These are phyloP conservation scores for Malachius bipustulatus DNA, from an alignment of 2,888 invertebrate species.

Conservation along the genomic window DNA sequence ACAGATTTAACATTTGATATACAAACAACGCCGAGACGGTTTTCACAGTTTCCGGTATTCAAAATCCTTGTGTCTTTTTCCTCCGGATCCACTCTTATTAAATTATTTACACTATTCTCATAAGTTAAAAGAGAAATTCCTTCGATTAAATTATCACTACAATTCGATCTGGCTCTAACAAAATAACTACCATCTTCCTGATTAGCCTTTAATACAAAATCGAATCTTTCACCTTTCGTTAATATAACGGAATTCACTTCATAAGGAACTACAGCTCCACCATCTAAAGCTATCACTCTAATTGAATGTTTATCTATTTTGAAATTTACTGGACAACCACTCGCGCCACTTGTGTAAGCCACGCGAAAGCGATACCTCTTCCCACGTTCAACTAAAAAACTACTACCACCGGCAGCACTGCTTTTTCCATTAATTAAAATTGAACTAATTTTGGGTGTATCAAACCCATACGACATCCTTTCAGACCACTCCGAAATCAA, in stretches of 20 bases:
- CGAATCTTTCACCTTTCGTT: conserved; percentile 62
- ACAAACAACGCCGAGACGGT: conserved; percentile 43
- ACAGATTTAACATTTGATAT: conserved; percentile 45
- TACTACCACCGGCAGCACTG: conserved; percentile 31
- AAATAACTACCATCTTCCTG: conserved; percentile 46
- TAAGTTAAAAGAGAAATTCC: conserved; percentile 45
- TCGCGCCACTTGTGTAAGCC: conserved; percentile 53
- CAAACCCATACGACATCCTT: conserved; percentile 37
- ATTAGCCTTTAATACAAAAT: conserved; percentile 57
- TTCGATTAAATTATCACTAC: conserved; percentile 39
- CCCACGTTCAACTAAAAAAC: conserved; percentile 45
- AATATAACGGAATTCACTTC: conserved; percentile 45
- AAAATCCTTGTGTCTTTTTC: conserved; percentile 22
- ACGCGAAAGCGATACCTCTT: conserved; percentile 54
- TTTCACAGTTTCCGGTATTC: conserved; percentile 28
- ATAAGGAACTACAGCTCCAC: conserved; percentile 49
- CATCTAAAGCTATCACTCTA: conserved; percentile 58
- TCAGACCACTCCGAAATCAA: conserved; percentile 55
- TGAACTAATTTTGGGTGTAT: conserved; percentile 33
- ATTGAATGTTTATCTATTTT: conserved; percentile 53
- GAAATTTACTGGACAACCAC: conserved; percentile 56
- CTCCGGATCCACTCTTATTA: conserved; percentile 7
- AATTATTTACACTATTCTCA: conserved; percentile 15
- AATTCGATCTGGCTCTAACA: conserved; percentile 45
- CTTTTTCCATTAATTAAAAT: conserved; percentile 54